Evolutionary conservation across 2,888 invertebrate species (phyloP).

Genomic region (Endomychus coccineus): DNA sequence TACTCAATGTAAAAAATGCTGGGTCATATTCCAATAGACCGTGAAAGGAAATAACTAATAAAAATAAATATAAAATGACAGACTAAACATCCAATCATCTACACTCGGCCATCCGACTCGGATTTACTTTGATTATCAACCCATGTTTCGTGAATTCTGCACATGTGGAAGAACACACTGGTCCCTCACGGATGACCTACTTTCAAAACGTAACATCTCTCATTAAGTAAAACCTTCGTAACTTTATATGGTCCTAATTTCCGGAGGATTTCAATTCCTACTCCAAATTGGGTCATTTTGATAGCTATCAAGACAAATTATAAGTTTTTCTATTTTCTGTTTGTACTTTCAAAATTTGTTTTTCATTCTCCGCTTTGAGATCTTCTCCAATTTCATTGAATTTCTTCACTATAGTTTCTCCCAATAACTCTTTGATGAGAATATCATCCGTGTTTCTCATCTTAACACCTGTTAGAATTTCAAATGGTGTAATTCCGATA

Average conservation of each 20-base stretch:
- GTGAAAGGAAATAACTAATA: too few species aligned
- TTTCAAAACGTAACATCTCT: constrained; percentile 30
- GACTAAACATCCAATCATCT: too few species aligned
- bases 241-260: constrained; percentile 34
- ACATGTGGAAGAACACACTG: constrained; percentile 17
- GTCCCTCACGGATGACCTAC: constrained; percentile 17
- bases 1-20: too few species aligned
- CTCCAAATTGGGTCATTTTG: constrained; percentile 35
- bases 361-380: constrained; percentile 16
- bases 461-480: constrained; percentile 24
- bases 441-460: constrained; percentile 25
- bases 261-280: constrained; percentile 31
- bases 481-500: constrained; percentile 23
- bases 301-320: constrained; percentile 33
- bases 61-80: too few species aligned
- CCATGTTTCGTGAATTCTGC: constrained; percentile 26
- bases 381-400: constrained; percentile 18
- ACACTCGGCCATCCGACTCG: constrained; percentile 11
- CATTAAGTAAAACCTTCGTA: constrained; percentile 19
- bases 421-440: constrained; percentile 19
- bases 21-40: too few species aligned
- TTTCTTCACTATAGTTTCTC: constrained; percentile 13
- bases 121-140: constrained; percentile 2
- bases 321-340: constrained; percentile 26
- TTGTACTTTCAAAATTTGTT: constrained; percentile 19